These are phyloP conservation scores for Phymanthus crucifer DNA, from an alignment of 92 coral and sea anemone genomes.

Conservation along the genomic window DNA sequence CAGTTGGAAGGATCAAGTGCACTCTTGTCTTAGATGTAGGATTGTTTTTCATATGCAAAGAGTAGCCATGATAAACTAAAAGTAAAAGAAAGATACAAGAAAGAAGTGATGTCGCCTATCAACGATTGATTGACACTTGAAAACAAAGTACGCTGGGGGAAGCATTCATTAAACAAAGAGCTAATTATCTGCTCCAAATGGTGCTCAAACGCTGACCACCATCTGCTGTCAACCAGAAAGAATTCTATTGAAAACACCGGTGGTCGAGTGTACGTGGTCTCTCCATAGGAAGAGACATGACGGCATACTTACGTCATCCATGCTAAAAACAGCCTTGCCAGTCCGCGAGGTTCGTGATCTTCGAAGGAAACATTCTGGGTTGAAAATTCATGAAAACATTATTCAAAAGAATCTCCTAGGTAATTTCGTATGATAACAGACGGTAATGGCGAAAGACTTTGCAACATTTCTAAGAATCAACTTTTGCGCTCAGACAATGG, in stretches of 20 bases:
- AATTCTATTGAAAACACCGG: too few species aligned
- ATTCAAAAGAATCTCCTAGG: not conserved
- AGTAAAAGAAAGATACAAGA: not conserved
- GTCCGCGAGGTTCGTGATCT: constrained; percentile 24
- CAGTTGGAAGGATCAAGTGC: not conserved
- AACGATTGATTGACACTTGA: too few species aligned
- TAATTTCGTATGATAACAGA: not conserved
- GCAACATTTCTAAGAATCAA: too few species aligned
- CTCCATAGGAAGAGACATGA: not conserved
- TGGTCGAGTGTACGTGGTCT: too few species aligned
- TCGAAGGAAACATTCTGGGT: constrained; percentile 6
- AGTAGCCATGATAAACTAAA: not conserved
- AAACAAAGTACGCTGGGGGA: too few species aligned
- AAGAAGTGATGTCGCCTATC: not conserved
- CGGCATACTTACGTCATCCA: constrained; percentile 30
- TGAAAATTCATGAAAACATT: not conserved
- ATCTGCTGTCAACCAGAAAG: too few species aligned
- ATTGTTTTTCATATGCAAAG: not conserved
- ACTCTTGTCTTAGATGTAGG: not conserved
- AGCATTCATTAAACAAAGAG: too few species aligned
- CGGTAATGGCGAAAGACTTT: too few species aligned
- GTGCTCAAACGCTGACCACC: too few species aligned
- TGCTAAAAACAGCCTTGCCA: constrained; percentile 15
- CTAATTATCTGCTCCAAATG: too few species aligned
- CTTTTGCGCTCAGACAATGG: too few species aligned